Evolutionary conservation across 2,888 invertebrate species (phyloP), one percentile per base, ranked within the genome.

Genomic region (Pristionchus arcanus): DNA sequence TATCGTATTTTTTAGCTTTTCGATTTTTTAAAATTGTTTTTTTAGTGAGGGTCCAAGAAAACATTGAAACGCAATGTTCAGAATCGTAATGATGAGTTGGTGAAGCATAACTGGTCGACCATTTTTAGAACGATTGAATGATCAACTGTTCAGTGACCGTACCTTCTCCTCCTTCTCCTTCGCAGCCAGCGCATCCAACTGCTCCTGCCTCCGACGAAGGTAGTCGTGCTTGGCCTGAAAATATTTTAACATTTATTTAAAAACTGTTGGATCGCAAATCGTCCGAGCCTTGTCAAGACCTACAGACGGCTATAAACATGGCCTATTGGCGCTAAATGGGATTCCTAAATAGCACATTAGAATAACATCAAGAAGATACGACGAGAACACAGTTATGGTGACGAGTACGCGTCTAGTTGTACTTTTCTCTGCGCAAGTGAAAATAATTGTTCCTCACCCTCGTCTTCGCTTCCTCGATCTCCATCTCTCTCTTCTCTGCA

Each of bases 151-250:
- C 3, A 42, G 9, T 11, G 9, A 49, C 13, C 11, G 42, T 11
- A 55, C 87, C 87, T 74, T 71, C 55, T 88, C 87, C 74, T 88
- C 74, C 74, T 74, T 31, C 55, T 88, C 87, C 87, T 55, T 71
- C 25, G 13, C 11, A 11, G 25, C 21, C 34, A 34, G 28, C 53
- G 34, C 68, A 1, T 88, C 87, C 25, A 55, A 74, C 25, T 74
- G 74, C 55, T 88, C 87, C 25, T 88, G 71, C 16, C 87, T 31
- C 13, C 55, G 53, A 13, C 37, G 34, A 19, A 88, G 55, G 19
- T 88, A 53, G 16, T 88, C 74, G 21, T 53, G 53, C 55, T 88
- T 88, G 1, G 37, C 49, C 87, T 88, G 87, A 2, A 55, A n/a
- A n/a, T n/a, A 19, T 53, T 15, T 53, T 53, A 53, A 55, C 55